These are phyloP conservation scores for Formica selysi DNA, from an alignment of 1,140 invertebrate genomes.

Conservation along the genomic window DNA sequence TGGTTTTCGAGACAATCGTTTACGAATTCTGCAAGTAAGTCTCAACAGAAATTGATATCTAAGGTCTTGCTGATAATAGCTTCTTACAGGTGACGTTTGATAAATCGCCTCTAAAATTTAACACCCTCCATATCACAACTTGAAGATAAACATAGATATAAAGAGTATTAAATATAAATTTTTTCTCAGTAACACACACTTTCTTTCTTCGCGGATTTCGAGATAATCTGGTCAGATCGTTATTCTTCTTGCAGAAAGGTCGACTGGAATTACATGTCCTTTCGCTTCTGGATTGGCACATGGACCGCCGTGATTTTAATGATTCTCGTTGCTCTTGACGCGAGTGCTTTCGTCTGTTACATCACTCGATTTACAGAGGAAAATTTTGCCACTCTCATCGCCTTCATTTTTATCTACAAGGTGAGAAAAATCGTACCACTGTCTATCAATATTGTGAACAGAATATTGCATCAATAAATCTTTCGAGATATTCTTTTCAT, in stretches of 20 bases:
- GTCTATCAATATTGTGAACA: not conserved
- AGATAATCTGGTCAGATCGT: constrained; percentile 51
- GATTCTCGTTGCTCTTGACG: constrained; percentile 97
- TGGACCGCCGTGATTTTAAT: constrained; percentile 96
- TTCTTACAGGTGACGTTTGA: not conserved
- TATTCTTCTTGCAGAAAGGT: constrained; percentile 85
- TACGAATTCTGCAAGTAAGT: constrained; percentile 96
- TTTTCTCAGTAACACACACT: constrained; percentile 2
- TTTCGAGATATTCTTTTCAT: not conserved
- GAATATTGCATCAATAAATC: not conserved
- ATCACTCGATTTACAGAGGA: constrained; percentile 99
- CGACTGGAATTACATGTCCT: constrained; percentile 96
- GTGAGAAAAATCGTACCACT: constrained; percentile 85
- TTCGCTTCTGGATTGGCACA: constrained; percentile 97
- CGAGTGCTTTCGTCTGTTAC: constrained; percentile 99
- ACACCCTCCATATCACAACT: not conserved
- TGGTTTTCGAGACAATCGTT: constrained; percentile 99
- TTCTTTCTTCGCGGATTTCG: constrained; percentile 48
- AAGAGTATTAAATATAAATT: not conserved
- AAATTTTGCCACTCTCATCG: constrained; percentile 99
- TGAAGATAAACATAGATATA: not conserved
- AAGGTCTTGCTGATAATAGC: not conserved
- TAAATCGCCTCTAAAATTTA: not conserved
- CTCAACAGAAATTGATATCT: constrained; percentile 9
- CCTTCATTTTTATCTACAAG: constrained; percentile 99